Base-by-base conservation (phyloP, 92 coral and sea anemone species). In the Metridium senile region DNA sequence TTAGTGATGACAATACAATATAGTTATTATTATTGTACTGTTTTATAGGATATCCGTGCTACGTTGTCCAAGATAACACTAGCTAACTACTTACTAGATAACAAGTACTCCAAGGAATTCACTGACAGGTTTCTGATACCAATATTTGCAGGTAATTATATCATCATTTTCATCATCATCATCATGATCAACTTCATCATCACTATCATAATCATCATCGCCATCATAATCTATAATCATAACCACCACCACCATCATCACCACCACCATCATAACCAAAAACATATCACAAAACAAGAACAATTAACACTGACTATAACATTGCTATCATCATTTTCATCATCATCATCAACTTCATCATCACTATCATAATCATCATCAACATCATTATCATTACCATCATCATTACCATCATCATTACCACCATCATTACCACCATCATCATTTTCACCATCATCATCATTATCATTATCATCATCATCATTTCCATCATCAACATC, bases 91-190 rank as follows among this genome's bases (percentile, higher is more conserved):
- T 1, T 72, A 3, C 1, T 72, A 1, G 43, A 72, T 0, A 23
- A 72, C 49, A 20, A 54, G 17, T 72, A 72, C 65, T 72, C 77
- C 61, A 72, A 25, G 64, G 62, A 47, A 28, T 72, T 72, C 77
- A 72, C 43, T 18, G 77, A 72, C 21, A 30, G 32, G 34, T 53
- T 72, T 21, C 77, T 72, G 18, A 54, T 72, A 1, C 77, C 77
- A 1, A 47, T 72, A 11, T 72, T 72, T 72, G 77, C 77, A 31
- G 65, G 77, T 72, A 51, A 4, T 31, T 59, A 22, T 20, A 16
- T 20, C 21, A 16, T 54, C 21, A 20, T 16, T 19, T 2, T 4
- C 49, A 39, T 13, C 13, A 13, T 13, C 6, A 39, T 39, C 13
- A 39, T 39, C 49, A 13, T 17, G 23, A 54, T 17, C 26, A 54